Conservation (phyloP, 2,113 vertebrate species). For the Dendrocopos noguchii region DNA sequence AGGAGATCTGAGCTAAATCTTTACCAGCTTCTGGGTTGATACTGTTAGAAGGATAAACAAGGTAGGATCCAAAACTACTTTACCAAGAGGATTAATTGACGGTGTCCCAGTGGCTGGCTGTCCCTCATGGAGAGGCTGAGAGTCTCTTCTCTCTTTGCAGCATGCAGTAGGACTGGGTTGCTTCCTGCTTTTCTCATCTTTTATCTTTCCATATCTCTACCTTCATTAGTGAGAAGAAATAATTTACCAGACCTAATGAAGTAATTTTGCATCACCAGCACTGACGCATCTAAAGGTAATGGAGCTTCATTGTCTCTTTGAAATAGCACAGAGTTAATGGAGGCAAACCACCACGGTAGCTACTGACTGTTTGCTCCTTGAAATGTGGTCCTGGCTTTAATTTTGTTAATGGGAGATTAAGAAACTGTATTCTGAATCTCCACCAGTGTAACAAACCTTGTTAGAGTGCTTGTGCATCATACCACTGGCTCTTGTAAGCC, state of each 20-base stretch:
- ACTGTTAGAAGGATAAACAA: not conserved
- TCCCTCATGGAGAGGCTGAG: not conserved
- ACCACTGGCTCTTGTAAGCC: not conserved
- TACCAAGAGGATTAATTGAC: not conserved
- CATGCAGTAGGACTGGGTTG: not conserved
- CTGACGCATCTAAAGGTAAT: not conserved
- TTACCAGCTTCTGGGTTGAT: not conserved
- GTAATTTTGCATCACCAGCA: not conserved
- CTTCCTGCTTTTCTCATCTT: not conserved
- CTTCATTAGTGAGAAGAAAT: slow-evolving; percentile 31
- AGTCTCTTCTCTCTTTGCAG: not conserved
- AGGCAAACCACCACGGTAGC: not conserved
- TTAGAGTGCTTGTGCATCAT: not conserved
- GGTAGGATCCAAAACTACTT: not conserved
- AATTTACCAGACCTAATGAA: not conserved
- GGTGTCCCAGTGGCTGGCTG: not conserved
- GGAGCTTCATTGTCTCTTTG: not conserved
- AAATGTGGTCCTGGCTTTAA: not conserved
- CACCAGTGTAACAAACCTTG: not conserved
- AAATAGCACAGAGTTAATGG: not conserved
- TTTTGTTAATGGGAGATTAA: slow-evolving; percentile 32
- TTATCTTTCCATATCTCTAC: not conserved
- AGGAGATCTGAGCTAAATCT: not conserved
- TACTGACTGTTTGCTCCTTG: not conserved
- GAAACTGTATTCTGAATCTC: not conserved